Base-by-base conservation (phyloP, 2,888 invertebrate genomes). In the Atethmia centrago region DNA sequence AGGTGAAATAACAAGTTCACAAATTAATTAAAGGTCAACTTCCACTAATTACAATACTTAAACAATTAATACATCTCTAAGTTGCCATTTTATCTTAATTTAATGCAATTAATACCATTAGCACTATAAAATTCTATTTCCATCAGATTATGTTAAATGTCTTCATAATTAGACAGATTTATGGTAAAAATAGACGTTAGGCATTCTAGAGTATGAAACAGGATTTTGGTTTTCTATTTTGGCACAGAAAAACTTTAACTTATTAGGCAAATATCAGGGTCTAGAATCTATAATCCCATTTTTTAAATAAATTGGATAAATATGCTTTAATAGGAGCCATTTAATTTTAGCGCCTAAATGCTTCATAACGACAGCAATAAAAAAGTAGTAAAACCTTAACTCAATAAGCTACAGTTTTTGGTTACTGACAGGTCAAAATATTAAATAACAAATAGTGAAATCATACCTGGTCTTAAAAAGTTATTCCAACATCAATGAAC, bases 1-100 rank as follows among this genome's bases (percentile, higher is more conserved):
- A 80, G 77, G 78, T 71, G 40, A 75, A 74, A 79, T 69, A 82
- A 83, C 84, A 45, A 40, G 80, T 84, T 76, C 49, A 21, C 47
- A 51, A 68, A 83, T 71, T 62, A 67, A 82, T 81, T 61, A 87
- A 85, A 87, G 82, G 84, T 87, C 83, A 75, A 64, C 47, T 66
- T 68, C 55, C 69, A 71, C 78, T 75, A 72, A 88, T 87, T 88
- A 87, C 40, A 87, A 88, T 88, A 87, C 63, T 77, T 70, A 36
- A 45, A 73, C 81, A 84, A 87, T 88, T 86, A 87, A 82, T 31
- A 74, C 25, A 65, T 42, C 55, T 58, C 66, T 77, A 76, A 82
- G 67, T 83, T 72, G 75, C 67, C 58, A 62, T 73, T 79, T 85
- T 83, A 88, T 88, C 82, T 77, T 74, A 79, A 82, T 87, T 84